Conservation (phyloP, 2,888 invertebrate genomes). For the Rutpela maculata region DNA sequence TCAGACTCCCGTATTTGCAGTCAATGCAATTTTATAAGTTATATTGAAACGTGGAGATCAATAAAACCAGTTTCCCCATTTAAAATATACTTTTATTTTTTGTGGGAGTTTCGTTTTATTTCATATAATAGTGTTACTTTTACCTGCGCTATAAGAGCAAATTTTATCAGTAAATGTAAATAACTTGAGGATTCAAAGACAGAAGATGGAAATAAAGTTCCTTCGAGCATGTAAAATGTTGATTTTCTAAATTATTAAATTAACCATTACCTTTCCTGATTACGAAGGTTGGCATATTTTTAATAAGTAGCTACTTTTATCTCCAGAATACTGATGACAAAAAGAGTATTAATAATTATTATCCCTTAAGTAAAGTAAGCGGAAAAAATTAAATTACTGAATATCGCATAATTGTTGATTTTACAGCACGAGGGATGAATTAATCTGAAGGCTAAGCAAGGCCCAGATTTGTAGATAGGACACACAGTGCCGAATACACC, state of each 20-base stretch:
- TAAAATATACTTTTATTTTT: not conserved
- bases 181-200: conserved; percentile 35
- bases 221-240: conserved; percentile 49
- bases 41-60: not conserved
- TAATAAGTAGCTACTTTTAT: conserved; percentile 23
- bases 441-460: conserved; percentile 66
- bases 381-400: conserved; percentile 53
- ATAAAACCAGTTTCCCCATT: conserved; percentile 7
- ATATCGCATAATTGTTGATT: conserved; percentile 64
- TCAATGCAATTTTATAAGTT: not conserved
- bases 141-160: conserved; percentile 12
- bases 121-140: conserved; percentile 13
- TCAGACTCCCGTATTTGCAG: not conserved
- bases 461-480: conserved; percentile 67
- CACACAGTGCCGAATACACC: conserved; percentile 58
- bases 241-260: conserved; percentile 57
- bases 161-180: conserved; percentile 34
- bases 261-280: conserved; percentile 51
- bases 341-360: conserved; percentile 34
- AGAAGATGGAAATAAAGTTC: conserved; percentile 37
- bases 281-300: conserved; percentile 27
- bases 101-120: not conserved
- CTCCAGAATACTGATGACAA: conserved; percentile 22
- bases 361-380: conserved; percentile 28
- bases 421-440: conserved; percentile 64